Conservation (phyloP, 1,140 invertebrate genomes). For the Penaeus japonicus region DNA sequence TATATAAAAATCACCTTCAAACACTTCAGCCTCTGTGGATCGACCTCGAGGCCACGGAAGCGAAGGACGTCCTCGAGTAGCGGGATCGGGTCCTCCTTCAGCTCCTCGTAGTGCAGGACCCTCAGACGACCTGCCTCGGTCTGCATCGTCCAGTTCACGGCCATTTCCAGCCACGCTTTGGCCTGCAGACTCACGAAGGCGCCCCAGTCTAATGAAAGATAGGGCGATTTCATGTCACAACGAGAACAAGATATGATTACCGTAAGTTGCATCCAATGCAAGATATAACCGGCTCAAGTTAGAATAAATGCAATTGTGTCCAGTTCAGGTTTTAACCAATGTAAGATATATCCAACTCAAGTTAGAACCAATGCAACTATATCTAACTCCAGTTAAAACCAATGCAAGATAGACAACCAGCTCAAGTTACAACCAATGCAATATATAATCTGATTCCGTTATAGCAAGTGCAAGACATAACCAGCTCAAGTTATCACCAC, state of each 20-base stretch:
- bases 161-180: constrained; percentile 60
- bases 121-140: not conserved
- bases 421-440: too few species aligned
- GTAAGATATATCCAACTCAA: not conserved
- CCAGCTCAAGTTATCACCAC: too few species aligned
- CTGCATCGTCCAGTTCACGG: constrained; percentile 60
- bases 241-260: not conserved
- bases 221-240: too few species aligned
- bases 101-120: not conserved
- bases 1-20: constrained; percentile 52
- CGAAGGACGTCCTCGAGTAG: constrained; percentile 59
- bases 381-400: too few species aligned
- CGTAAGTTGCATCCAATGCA: not conserved
- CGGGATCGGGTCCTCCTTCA: constrained; percentile 49
- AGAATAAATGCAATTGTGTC: not conserved
- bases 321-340: not conserved
- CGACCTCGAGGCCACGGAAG: constrained; percentile 54
- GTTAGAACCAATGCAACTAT: too few species aligned
- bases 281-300: not conserved
- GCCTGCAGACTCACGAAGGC: constrained; percentile 60
- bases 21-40: constrained; percentile 53
- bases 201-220: constrained; percentile 60
- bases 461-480: too few species aligned
- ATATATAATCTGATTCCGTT: too few species aligned
- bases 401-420: too few species aligned